Evolutionary conservation across 2,888 invertebrate genomes (phyloP), one percentile per base, ranked within the genome.

Genomic region (Cryptus viduatorius): DNA sequence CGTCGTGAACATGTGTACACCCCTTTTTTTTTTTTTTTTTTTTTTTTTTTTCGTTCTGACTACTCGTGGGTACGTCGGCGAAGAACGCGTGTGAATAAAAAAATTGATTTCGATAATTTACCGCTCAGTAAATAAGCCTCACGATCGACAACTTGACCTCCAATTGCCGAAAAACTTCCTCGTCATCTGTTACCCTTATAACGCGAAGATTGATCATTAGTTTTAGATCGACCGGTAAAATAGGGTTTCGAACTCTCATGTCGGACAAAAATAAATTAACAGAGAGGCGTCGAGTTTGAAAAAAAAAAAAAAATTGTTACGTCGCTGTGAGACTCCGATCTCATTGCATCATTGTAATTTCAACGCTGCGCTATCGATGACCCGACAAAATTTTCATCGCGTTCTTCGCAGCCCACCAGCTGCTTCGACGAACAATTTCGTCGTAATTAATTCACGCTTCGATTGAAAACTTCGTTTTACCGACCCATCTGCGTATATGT

Each of bases 1-100:
- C 69, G 37, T 37, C 8, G 71, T 85, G 84, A 89, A 90, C 91
- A 90, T 87, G 87, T 90, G 90, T 90, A 89, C 83, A 81, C 56
- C 83, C 86, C 87, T 85, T 82, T 75, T 69, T 73, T 75, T 65
- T 72, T 37, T 37, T 65, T 72, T 37, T 37, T 50, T 14, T 8
- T n/a, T 64, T 50, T 71, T 61, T n/a, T 44, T 44, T 50, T 24
- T 24, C 24, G 24, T 24, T 24, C 31, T 76, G 24, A 24, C 29
- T 48, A 12, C 16, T 59, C 59, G 24, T 24, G 24, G 24, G 24
- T 24, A 3, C 24, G 24, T 24, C 24, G 24, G 3, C 0, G 24
- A 24, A 24, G 53, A 53, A 53, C 19, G 59, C 59, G 29, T 59
- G 24, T 24, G 24, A 24, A 24, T 24, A 3, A 24, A 24, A 24